Percentiles rank a stretch among this genome's conserved stretches.
phyloP scores from a whole-genome alignment of 2,888 invertebrate genomes.

The Rapana venosa region DNA sequence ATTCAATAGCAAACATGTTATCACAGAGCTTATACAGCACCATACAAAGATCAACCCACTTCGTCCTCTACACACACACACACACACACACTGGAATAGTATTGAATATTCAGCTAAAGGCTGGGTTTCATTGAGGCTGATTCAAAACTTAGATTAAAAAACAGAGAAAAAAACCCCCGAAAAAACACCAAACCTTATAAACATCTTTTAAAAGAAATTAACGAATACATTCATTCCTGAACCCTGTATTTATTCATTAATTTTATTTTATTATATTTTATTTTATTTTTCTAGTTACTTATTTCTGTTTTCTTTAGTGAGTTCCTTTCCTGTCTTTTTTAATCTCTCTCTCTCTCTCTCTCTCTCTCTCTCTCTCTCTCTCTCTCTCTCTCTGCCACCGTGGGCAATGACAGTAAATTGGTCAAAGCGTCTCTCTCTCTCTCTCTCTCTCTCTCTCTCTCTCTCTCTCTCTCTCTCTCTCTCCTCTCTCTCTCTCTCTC shows the following conservation, averaged over 20 bases:
- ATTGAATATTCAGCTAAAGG: too few relatives aligned
- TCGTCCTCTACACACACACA: neutral
- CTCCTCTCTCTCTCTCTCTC: slow-evolving; percentile 31
- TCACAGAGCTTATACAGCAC: neutral
- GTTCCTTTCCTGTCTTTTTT: neutral
- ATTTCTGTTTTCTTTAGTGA: too few relatives aligned
- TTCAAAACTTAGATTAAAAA: neutral
- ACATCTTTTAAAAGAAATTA: too few relatives aligned
- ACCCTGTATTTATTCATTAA: too few relatives aligned
- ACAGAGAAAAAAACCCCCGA: neutral
- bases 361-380: slow-evolving; percentile 2
- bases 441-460: slow-evolving; percentile 24
- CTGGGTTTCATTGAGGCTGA: too few relatives aligned
- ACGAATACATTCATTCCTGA: too few relatives aligned
- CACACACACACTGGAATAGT: neutral
- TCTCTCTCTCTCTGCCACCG: neutral
- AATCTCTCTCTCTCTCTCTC: slow-evolving; percentile 1
- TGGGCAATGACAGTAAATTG: too few relatives aligned
- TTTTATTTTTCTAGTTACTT: too few relatives aligned
- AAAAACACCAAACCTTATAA: too few relatives aligned
- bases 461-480: slow-evolving; percentile 19
- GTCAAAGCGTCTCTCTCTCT: slow-evolving; percentile 11
- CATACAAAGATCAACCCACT: neutral
- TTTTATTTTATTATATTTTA: too few relatives aligned
- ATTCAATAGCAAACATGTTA: neutral